Evolutionary conservation across 1,140 invertebrate species (phyloP).

Genomic region (Drosophila biarmipes): DNA sequence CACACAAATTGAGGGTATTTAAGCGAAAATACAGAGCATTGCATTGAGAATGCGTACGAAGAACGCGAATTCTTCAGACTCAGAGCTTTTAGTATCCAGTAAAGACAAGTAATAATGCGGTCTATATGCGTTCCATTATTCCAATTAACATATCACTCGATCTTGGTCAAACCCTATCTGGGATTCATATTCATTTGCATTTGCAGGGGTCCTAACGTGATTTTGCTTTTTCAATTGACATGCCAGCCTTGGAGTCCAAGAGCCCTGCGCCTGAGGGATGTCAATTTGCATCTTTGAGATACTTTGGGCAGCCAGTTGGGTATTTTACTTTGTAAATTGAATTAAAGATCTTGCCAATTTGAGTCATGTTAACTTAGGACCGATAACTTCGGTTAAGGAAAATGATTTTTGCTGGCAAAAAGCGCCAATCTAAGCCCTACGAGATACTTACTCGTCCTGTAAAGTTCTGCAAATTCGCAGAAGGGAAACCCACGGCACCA

Average conservation of each 20-base stretch:
- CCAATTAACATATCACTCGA: not conserved
- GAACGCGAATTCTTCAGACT: too few relatives aligned
- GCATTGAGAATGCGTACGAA: too few relatives aligned
- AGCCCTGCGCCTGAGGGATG: not conserved
- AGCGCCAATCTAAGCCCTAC: too few relatives aligned
- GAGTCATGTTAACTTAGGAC: not conserved
- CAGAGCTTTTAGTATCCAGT: too few relatives aligned
- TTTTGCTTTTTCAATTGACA: not conserved
- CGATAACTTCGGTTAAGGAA: not conserved
- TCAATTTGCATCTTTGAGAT: not conserved
- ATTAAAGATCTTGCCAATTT: not conserved
- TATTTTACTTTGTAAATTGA: not conserved
- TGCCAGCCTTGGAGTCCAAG: not conserved
- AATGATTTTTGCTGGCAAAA: not conserved
- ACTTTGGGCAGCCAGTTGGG: not conserved
- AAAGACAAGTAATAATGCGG: too few relatives aligned
- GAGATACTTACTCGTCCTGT: too few relatives aligned
- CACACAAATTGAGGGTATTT: too few relatives aligned
- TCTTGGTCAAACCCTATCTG: not conserved
- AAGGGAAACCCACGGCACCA: not conserved
- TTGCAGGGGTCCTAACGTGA: not conserved
- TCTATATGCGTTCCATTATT: too few relatives aligned
- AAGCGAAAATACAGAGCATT: not conserved
- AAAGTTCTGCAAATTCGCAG: not conserved
- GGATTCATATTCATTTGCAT: not conserved